Base-by-base conservation (phyloP, 2,797 vertebrate genomes). In the Helicolenus hilgendorfi region DNA sequence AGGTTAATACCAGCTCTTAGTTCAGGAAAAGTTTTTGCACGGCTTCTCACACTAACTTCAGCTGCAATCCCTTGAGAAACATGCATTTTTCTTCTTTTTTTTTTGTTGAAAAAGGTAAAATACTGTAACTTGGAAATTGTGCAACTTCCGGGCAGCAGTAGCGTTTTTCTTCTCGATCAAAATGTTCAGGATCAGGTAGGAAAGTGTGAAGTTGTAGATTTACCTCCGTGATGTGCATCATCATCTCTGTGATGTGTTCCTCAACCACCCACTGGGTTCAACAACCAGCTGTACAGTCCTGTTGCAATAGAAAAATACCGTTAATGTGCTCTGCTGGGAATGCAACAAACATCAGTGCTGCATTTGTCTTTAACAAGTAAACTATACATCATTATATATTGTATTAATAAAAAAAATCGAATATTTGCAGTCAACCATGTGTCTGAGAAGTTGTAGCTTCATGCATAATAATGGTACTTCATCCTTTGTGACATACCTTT, bases 251-350 rank as follows among this genome's bases (percentile, higher is more conserved):
- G 81, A 72, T 83, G 78, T 85, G 85, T 29, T 87, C 79, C 77
- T 93, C 81, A 29, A 27, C 84, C 92, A 83, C 93, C 92, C 93
- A 94, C 94, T 1, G 65, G 81, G 93, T 88, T 95, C 93, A 94
- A 56, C 87, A 71, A 79, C 80, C 69, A 73, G 78, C 87, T 92
- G 85, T 58, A 87, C 75, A 72, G 74, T 79, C 71, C 14, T 65
- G 78, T 29, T 88, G 77, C 55, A 72, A 36, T 59, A 79, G 56
- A 77, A 70, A 85, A 79, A 89, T 11, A 70, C 38, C 71, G 85
- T 77, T 69, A 59, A 70, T 76, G 64, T 84, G 41, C 65, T 83
- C 59, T 73, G 49, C 64, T 73, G 38, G 31, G 24, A 38, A 69
- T 64, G 9, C 29, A 73, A 6, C 64, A 72, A 36, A 38, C 41